Conservation (phyloP, 1,140 invertebrate species). For the Orius insidiosus region DNA sequence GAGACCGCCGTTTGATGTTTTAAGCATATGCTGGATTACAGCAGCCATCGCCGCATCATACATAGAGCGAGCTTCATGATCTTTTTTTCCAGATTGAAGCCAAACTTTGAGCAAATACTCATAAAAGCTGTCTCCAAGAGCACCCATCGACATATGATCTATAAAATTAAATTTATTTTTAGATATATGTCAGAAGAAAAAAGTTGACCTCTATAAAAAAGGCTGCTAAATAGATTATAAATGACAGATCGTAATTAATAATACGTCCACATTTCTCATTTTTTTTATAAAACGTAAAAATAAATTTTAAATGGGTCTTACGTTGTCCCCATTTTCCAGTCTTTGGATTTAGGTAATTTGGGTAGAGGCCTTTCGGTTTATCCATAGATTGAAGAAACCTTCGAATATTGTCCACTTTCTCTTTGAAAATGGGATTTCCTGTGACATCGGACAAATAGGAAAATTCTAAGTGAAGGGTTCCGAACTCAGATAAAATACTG, state of each 20-base stretch:
- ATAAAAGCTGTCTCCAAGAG: constrained; percentile 95
- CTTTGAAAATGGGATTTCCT: constrained; percentile 72
- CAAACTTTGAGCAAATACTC: constrained; percentile 96
- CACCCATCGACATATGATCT: constrained; percentile 95
- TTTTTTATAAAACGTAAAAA: too few species aligned
- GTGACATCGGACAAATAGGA: constrained; percentile 88
- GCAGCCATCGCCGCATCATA: constrained; percentile 77
- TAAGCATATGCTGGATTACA: constrained; percentile 61
- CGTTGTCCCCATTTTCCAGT: constrained; percentile 95
- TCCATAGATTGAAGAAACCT: constrained; percentile 65
- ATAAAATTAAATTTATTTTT: constrained; percentile 17
- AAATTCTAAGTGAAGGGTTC: constrained; percentile 93
- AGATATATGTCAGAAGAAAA: too few species aligned
- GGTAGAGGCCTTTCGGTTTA: constrained; percentile 88
- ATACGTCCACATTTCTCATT: too few species aligned
- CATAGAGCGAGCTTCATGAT: constrained; percentile 74
- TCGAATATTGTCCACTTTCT: constrained; percentile 74
- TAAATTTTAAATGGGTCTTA: constrained; percentile 40
- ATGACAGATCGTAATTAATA: too few species aligned
- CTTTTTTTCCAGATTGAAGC: constrained; percentile 68
- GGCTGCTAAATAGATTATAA: too few species aligned
- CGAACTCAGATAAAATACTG: constrained; percentile 94
- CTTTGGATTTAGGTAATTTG: constrained; percentile 92
- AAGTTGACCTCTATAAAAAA: too few species aligned
- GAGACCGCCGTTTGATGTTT: constrained; percentile 63